phyloP scores from a whole-genome alignment of 2,797 vertebrate genomes.

The Knipowitschia caucasica region DNA sequence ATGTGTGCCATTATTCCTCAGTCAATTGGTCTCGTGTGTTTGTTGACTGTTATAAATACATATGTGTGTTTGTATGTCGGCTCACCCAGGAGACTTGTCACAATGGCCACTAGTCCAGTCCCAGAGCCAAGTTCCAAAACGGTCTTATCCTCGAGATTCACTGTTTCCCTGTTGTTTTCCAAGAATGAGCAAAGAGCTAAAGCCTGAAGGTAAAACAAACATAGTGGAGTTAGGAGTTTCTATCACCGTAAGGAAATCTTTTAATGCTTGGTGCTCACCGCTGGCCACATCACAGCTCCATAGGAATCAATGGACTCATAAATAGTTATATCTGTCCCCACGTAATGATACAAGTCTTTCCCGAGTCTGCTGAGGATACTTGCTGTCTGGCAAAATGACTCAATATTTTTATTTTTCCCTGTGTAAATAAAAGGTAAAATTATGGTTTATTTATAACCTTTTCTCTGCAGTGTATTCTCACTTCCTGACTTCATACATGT shows the following conservation, averaged over 20 bases:
- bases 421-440: not conserved
- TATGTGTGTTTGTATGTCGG: not conserved
- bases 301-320: slow-evolving; percentile 81
- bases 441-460: not conserved
- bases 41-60: not conserved
- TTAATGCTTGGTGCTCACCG: slow-evolving; percentile 29
- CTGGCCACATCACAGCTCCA: slow-evolving; percentile 57
- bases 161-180: slow-evolving; percentile 79
- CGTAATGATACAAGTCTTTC: slow-evolving; percentile 81
- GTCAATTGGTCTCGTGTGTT: no score
- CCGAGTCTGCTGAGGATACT: slow-evolving; percentile 50
- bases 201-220: slow-evolving; percentile 67
- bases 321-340: slow-evolving; percentile 81
- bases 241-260: not conserved
- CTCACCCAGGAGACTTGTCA: slow-evolving; percentile 60
- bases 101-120: slow-evolving; percentile 85
- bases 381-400: slow-evolving; percentile 67
- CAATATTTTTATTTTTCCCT: slow-evolving; percentile 6
- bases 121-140: slow-evolving; percentile 90
- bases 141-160: slow-evolving; percentile 73
- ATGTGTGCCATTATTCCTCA: no score
- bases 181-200: slow-evolving; percentile 83
- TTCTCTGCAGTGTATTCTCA: not conserved
- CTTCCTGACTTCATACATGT: not conserved
- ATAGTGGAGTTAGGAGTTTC: not conserved